Percentiles rank a stretch among this genome's conserved stretches.
phyloP scores from a whole-genome alignment of 2,888 invertebrate genomes.

The Liopterus haemorrhoidalis region DNA sequence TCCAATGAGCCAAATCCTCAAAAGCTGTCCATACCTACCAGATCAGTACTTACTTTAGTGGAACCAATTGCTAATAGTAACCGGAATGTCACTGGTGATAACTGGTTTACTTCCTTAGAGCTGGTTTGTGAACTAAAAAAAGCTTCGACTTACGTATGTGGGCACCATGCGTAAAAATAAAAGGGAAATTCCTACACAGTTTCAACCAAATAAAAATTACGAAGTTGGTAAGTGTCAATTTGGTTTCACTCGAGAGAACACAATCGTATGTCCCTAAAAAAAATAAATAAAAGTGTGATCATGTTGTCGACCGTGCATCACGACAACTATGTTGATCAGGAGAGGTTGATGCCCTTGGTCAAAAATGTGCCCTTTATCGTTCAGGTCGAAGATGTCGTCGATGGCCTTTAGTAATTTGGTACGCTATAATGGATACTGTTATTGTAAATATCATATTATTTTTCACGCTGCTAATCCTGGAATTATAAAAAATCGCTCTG shows the following conservation, averaged over 20 bases:
- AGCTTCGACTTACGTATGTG: background rate
- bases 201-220: constrained; percentile 18
- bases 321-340: background rate
- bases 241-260: background rate
- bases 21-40: constrained; percentile 7
- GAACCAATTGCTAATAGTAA: constrained; percentile 15
- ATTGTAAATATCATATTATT: no score
- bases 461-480: no score
- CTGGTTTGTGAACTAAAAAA: constrained; percentile 17
- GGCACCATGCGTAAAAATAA: constrained; percentile 3
- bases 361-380: background rate
- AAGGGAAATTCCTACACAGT: constrained; percentile 32
- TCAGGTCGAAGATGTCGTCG: background rate
- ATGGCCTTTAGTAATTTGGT: background rate
- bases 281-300: constrained; percentile 2
- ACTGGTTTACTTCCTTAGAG: constrained; percentile 28
- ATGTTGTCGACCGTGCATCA: background rate
- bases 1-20: constrained; percentile 2
- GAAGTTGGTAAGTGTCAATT: constrained; percentile 4
- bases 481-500: no score
- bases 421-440: background rate
- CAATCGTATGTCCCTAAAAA: constrained; percentile 3
- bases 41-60: constrained; percentile 8
- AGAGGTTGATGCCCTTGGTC: background rate
- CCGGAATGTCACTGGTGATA: constrained; percentile 31